phyloP scores from a whole-genome alignment of 2,113 vertebrate genomes.

The Callipepla californica region DNA sequence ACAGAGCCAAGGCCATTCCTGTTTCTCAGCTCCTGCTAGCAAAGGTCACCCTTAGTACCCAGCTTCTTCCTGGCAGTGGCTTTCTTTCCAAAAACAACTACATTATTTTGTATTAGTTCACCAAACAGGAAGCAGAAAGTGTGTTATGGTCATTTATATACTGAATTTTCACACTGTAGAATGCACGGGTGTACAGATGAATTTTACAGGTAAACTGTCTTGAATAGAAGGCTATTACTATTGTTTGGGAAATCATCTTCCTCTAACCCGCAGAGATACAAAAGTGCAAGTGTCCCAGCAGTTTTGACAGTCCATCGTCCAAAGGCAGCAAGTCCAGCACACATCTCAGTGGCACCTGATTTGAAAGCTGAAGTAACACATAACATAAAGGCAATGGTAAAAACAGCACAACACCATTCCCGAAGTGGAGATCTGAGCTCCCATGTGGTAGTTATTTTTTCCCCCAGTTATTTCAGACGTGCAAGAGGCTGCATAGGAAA shows the following conservation, averaged over 20 bases:
- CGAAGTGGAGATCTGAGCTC: background rate
- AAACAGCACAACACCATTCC: background rate
- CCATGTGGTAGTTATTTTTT: background rate
- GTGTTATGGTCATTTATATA: constrained; percentile 6
- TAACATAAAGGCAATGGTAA: rapidly evolving
- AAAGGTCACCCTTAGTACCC: background rate
- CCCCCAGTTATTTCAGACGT: background rate
- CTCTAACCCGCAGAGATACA: rapidly evolving
- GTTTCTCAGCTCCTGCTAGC: too few species aligned
- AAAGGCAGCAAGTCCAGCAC: background rate
- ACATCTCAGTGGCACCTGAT: background rate
- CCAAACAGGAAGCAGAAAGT: background rate
- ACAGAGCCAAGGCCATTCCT: too few species aligned
- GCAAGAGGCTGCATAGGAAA: background rate
- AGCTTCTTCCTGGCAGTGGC: background rate
- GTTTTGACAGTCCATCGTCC: background rate
- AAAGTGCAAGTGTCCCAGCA: background rate
- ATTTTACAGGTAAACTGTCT: background rate
- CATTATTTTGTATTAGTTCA: background rate
- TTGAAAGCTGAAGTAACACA: background rate
- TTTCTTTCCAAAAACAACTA: background rate
- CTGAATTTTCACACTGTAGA: background rate
- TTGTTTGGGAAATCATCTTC: background rate
- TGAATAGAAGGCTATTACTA: background rate
- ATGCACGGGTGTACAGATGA: background rate